Evolutionary conservation across 2,888 invertebrate species (phyloP).

Genomic region (Chirona hameri): DNA sequence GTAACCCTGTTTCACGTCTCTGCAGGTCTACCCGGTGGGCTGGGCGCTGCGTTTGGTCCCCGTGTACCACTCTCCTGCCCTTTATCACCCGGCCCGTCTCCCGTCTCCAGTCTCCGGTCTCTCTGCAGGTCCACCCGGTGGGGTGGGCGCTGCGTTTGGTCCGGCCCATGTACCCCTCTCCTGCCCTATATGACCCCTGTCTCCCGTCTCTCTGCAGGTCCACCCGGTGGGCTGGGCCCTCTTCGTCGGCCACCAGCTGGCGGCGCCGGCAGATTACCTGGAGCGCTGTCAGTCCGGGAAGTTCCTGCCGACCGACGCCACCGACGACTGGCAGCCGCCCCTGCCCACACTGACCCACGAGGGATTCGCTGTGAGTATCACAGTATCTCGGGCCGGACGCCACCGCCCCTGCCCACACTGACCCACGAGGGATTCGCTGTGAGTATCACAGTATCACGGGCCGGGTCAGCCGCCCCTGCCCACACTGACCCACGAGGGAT

Average conservation of each 20-base stretch:
- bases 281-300: conserved; percentile 64
- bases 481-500: conserved; percentile 42
- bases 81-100: no score
- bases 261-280: conserved; percentile 72
- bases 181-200: not conserved
- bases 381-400: no score
- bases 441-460: no score
- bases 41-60: no score
- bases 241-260: conserved; percentile 79
- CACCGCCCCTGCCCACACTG: conserved; percentile 42
- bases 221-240: conserved; percentile 98
- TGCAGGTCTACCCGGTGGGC: not conserved
- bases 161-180: no score
- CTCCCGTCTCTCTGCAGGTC: conserved; percentile 50
- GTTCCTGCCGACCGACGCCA: conserved; percentile 71
- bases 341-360: conserved; percentile 42
- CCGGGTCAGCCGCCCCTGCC: conserved; percentile 47
- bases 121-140: not conserved
- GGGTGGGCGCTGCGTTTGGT: not conserved
- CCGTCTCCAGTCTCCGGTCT: not conserved
- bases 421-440: conserved; percentile 35
- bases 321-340: conserved; percentile 57
- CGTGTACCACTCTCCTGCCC: no score
- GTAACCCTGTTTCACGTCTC: no score
- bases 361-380: conserved; percentile 26